Evolutionary conservation across 2,797 vertebrate genomes (phyloP), one percentile per base, ranked within the genome.

Genomic region (Micrastur ruficollis): DNA sequence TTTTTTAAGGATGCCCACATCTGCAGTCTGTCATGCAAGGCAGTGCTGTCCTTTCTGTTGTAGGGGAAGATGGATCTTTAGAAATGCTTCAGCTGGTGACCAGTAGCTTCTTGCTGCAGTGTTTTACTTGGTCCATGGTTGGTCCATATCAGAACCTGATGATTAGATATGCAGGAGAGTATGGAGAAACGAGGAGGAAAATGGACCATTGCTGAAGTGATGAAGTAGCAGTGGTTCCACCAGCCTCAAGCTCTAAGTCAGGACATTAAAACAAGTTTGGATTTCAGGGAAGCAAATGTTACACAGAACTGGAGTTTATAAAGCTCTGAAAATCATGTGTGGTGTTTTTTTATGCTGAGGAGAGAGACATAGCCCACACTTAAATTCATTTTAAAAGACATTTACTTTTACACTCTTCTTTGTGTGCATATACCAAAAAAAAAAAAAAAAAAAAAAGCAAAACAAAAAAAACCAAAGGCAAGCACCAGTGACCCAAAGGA

Each of bases 171-270:
- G 22, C n/a, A 61, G 49, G 9, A 52, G 20, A 31, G 12, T 16
- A 40, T 44, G 0, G 1, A 49, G 65, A 34, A 61, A 18, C 1
- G 3, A 46, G 58, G 26, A 65, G 25, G 20, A 55, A 66, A 84
- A 88, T 8, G 19, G 8, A 44, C 36, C 25, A 19, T 4, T 0
- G 0, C 11, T 71, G 47, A 50, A 56, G 13, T 6, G 0, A 8
- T 86, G 32, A 63, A 86, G 52, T 32, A 25, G 36, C 1, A 50
- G 67, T 20, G n/a, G 26, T 50, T 95, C 46, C 46, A 66, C 22
- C 44, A 63, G 16, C 23, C 42, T 72, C 3, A 5, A 68, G 8
- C 32, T 86, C 25, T 25, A 70, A 61, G n/a, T 55, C 44, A 34
- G 15, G 17, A 40, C 3, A 4, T 32, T 34, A 52, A 65, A 81